phyloP scores from a whole-genome alignment of 2,888 invertebrate species.

The Ephialtes manifestator region DNA sequence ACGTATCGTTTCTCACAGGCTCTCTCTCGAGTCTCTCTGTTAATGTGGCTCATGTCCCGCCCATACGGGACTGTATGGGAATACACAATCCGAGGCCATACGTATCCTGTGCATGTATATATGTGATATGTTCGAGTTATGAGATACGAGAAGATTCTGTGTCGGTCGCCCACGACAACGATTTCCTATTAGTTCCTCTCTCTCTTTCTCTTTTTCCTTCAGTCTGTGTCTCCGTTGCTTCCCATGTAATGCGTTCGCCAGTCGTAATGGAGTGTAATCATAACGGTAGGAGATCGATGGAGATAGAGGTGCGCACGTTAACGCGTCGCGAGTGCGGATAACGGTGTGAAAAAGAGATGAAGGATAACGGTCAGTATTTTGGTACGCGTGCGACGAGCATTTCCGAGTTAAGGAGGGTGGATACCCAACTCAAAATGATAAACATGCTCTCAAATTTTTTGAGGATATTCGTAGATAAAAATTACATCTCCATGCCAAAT shows the following conservation, averaged over 20 bases:
- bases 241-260: conserved; percentile 8
- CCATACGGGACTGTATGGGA: conserved; percentile 27
- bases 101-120: neutral
- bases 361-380: conserved; percentile 5
- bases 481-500: too few relatives aligned
- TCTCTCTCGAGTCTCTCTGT: conserved; percentile 8
- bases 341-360: conserved; percentile 53
- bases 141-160: conserved; percentile 57
- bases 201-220: conserved; percentile 20
- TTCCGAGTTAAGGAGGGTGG: too few relatives aligned
- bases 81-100: neutral
- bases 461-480: too few relatives aligned
- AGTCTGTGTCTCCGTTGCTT: conserved; percentile 14
- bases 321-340: conserved; percentile 49
- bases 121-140: conserved; percentile 57
- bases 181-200: conserved; percentile 61
- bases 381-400: neutral
- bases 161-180: conserved; percentile 60
- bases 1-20: conserved; percentile 33
- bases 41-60: conserved; percentile 43
- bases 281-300: conserved; percentile 68
- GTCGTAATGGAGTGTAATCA: conserved; percentile 64
- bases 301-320: conserved; percentile 52
- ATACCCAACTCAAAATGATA: too few relatives aligned
- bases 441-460: too few relatives aligned